These are phyloP conservation scores for Kryptopterus vitreolus DNA, from an alignment of 2,797 vertebrate genomes.

Conservation along the genomic window DNA sequence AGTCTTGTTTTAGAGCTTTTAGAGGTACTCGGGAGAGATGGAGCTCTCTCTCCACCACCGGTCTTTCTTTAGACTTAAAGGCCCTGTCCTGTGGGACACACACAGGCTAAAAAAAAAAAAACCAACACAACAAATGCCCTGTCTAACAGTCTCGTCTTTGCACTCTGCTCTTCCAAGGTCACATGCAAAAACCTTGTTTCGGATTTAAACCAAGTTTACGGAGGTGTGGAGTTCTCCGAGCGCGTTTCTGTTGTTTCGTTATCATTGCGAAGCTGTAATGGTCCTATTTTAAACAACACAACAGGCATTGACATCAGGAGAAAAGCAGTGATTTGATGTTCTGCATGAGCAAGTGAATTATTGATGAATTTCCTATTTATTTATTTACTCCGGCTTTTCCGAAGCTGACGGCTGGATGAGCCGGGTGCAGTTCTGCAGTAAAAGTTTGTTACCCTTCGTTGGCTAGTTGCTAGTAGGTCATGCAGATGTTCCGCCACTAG, in stretches of 20 bases:
- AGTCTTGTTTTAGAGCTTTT: constrained; percentile 56
- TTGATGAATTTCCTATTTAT: constrained; percentile 38
- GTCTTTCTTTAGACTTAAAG: constrained; percentile 43
- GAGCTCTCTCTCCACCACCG: constrained; percentile 40
- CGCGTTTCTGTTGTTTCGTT: constrained; percentile 38
- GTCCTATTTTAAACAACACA: constrained; percentile 45
- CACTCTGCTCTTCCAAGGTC: constrained; percentile 43
- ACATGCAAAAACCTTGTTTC: constrained; percentile 35
- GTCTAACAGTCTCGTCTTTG: constrained; percentile 41
- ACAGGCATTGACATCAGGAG: constrained; percentile 48
- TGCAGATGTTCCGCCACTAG: constrained; percentile 27
- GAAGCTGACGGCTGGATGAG: constrained; percentile 3
- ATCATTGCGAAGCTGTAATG: constrained; percentile 26
- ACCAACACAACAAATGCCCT: constrained; percentile 28
- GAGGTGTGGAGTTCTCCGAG: constrained; percentile 31
- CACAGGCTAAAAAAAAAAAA: constrained; percentile 20
- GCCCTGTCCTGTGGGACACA: constrained; percentile 36
- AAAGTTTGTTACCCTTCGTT: constrained; percentile 23
- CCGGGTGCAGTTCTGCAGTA: neutral
- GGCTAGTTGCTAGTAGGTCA: constrained; percentile 18
- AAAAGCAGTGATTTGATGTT: constrained; percentile 54
- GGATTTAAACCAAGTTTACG: constrained; percentile 29
- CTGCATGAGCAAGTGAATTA: constrained; percentile 52
- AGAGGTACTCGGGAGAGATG: constrained; percentile 48
- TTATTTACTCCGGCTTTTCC: constrained; percentile 38